Evolutionary conservation across 1,140 invertebrate species (phyloP).

Genomic region (Apocrypta bakeri): DNA sequence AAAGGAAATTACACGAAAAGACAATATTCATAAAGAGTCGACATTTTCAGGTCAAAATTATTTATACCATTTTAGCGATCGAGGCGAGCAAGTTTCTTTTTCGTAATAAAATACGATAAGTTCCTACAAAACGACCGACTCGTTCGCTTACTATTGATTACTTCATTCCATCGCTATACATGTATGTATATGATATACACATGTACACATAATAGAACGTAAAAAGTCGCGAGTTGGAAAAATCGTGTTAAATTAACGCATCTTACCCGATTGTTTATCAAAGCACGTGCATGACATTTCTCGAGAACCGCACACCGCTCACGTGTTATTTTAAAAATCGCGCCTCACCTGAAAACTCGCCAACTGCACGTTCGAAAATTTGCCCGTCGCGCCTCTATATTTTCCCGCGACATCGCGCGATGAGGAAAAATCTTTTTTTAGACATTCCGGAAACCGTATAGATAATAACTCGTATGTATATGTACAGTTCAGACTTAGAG

Average conservation of each 20-base stretch:
- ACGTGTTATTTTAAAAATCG: no score
- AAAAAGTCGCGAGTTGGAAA: neutral
- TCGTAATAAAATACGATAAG: neutral
- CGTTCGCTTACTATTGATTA: no score
- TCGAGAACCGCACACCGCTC: no score
- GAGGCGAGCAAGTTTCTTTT: constrained; percentile 11
- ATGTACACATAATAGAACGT: no score
- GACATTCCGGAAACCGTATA: neutral
- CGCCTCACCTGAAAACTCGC: neutral
- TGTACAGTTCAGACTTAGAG: no score
- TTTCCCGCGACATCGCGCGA: no score
- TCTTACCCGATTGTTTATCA: neutral
- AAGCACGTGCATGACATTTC: neutral
- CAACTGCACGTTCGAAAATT: neutral
- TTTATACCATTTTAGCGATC: constrained; percentile 4
- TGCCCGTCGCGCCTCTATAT: no score
- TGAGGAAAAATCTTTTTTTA: neutral
- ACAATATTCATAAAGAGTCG: neutral
- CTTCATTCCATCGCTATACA: no score
- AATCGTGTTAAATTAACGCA: neutral
- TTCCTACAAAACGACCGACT: no score
- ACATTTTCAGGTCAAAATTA: constrained; percentile 17
- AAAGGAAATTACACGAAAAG: neutral
- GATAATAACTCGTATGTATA: neutral
- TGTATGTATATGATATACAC: no score